Base-by-base conservation (phyloP, 2,113 vertebrate species). In the Parotia lawesii region DNA sequence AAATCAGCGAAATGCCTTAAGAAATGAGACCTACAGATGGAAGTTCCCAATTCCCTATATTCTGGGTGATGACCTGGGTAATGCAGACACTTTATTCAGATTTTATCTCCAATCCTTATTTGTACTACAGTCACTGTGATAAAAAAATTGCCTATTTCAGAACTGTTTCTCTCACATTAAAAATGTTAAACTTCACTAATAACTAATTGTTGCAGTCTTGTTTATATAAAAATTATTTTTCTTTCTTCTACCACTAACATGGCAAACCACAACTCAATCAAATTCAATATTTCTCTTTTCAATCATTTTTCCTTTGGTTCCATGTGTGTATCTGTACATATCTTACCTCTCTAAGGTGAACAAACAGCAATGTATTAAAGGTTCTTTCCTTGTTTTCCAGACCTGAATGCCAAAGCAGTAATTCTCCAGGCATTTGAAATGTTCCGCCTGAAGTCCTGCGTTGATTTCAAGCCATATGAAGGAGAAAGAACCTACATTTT, bases 391-490 rank as follows among this genome's bases (percentile, higher is more conserved):
- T 87, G 31, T 91, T 93, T 96, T 96, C 28, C 64, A 98, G 98
- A 67, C 5, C 94, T 98, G 56, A 98, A 98, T 73, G 99, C 99
- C 37, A 99, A 99, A 97, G 99, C 93, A 58, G 98, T 98, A 22
- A 98, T 99, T 93, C 98, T 99, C 65, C 98, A 98, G 87, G 97
- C 98, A 0, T 98, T 99, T 96, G 99, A 99, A 96, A 98, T 99
- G 98, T 99, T 98, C 85, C 98, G 98, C 29, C 98, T 99, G 11
- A 99, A 98, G 94, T 99, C 99, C 28, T 99, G 99, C 51, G 10
- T 99, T 20, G 98, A 99, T 95, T 99, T 99, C 95, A 99, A 99
- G 94, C 98, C 98, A 6, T 99, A 99, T n/a, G 98, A 98, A 92
- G 99, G 99, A 92, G 99, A 99, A 76, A 95, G 76, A 50, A 96